Base-by-base conservation (phyloP, 2,113 vertebrate genomes). In the Miniopterus natalensis region DNA sequence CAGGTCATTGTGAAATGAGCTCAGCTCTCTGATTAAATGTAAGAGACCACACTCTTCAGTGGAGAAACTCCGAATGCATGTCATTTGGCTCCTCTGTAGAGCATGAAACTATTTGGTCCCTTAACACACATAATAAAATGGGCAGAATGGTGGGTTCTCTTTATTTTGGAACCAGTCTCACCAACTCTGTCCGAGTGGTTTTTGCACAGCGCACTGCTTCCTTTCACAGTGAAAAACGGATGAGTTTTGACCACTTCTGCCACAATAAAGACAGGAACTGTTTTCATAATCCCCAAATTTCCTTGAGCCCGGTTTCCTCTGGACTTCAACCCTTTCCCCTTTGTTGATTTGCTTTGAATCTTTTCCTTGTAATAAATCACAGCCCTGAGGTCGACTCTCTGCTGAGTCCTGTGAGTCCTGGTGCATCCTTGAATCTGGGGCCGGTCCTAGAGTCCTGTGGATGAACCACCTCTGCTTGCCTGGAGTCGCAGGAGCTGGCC, bases 141-240 rank as follows among this genome's bases (percentile, higher is more conserved):
- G 36, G 8, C 40, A 55, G 68, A 25, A 21, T 23, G 4, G 18
- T 49, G n/a, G 70, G 6, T 3, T 0, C 7, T 25, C 45, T 90
- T 53, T 10, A 31, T 77, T 71, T 14, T n/a, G 40, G 14, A 55
- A 25, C 17, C 57, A 23, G 7, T 27, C 29, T 40, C n/a, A 27
- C 11, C 51, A 55, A 1, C 3, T 47, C 25, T 14, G 40, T 21
- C n/a, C 20, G 47, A 27, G 40, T 45, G 45, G 17, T n/a, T 55
- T 36, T 18, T 0, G 27, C 29, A 9, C 1, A 1, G 18, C 9
- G 27, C 29, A 13, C 1, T 1, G 18, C 9, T 49, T 42, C 42
- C 17, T 66, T 55, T 83, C 40, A 13, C 7, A 17, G 36, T 4
- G 3, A 78, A 29, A 42, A 7, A 31, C 17, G 17, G 53, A 23